A percentile compares a stretch with the other conserved stretches of the same genome.
Evolutionary conservation across 1,140 invertebrate genomes (phyloP).

Genomic region (Mylabris phalerata): DNA sequence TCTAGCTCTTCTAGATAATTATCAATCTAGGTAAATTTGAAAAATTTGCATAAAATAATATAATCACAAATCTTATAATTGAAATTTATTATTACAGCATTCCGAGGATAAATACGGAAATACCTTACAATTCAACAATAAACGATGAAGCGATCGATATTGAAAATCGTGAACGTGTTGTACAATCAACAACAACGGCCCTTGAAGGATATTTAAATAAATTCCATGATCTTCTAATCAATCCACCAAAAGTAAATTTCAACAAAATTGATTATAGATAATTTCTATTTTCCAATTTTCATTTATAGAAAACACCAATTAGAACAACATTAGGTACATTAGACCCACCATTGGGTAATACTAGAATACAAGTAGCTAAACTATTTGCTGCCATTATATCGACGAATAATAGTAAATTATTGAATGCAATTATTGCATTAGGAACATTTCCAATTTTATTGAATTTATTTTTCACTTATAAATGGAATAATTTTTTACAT

Average conservation of each 20-base stretch:
- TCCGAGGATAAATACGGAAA: constrained; percentile 29
- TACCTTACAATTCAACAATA: constrained; percentile 28
- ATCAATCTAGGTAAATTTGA: constrained; percentile 36
- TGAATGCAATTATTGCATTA: constrained; percentile 42
- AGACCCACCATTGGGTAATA: constrained; percentile 68
- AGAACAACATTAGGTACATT: constrained; percentile 58
- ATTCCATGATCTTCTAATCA: constrained; percentile 62
- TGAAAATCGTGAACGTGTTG: constrained; percentile 48
- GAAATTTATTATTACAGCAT: constrained; percentile 21
- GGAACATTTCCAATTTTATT: constrained; percentile 50
- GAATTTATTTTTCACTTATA: constrained; percentile 77
- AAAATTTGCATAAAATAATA: neutral
- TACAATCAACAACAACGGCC: constrained; percentile 53
- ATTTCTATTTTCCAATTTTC: neutral
- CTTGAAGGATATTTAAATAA: constrained; percentile 61
- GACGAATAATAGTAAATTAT: constrained; percentile 56
- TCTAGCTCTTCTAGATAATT: constrained; percentile 59
- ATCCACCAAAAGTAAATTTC: constrained; percentile 63
- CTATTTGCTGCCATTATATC: constrained; percentile 62
- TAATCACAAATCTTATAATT: too few species aligned
- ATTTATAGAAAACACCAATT: constrained; percentile 51
- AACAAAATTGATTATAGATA: neutral
- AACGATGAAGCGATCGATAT: constrained; percentile 40
- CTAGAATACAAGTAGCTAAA: constrained; percentile 66
- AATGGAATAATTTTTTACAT: constrained; percentile 86